Conservation (phyloP, 2,888 invertebrate species). For the Sarcophaga subvicina region DNA sequence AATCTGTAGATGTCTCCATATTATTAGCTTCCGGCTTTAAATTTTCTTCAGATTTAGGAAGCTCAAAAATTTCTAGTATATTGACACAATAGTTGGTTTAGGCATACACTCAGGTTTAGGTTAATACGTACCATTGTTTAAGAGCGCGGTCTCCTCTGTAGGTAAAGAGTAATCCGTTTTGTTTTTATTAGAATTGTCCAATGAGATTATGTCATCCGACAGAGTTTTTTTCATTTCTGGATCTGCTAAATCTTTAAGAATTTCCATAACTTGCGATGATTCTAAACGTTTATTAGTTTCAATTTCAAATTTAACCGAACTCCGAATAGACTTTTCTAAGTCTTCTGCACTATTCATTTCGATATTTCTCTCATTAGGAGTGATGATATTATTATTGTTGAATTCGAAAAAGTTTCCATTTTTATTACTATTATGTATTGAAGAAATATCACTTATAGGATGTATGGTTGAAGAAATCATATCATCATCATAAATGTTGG, state of each 20-base stretch:
- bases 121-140: background rate
- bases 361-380: slow-evolving; percentile 25
- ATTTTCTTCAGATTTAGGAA: too few species aligned
- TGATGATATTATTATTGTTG: background rate
- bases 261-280: slow-evolving; percentile 58
- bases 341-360: slow-evolving; percentile 21
- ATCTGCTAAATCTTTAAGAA: slow-evolving; percentile 68
- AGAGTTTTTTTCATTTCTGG: slow-evolving; percentile 67
- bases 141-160: background rate
- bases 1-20: background rate
- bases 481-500: background rate
- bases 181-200: slow-evolving; percentile 23
- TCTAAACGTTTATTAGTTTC: slow-evolving; percentile 68
- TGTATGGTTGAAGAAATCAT: background rate
- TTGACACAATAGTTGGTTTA: background rate
- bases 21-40: background rate
- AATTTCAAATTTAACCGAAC: slow-evolving; percentile 75
- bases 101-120: background rate
- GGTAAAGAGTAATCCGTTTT: background rate
- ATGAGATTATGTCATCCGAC: slow-evolving; percentile 57
- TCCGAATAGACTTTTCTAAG: slow-evolving; percentile 76
- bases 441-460: background rate
- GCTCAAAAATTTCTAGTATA: background rate
- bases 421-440: background rate
- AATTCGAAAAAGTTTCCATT: slow-evolving; percentile 13